A percentile compares a stretch with the other conserved stretches of the same genome.
Conservation (phyloP, 2,797 vertebrate species). For the Coregonus sp. region DNA sequence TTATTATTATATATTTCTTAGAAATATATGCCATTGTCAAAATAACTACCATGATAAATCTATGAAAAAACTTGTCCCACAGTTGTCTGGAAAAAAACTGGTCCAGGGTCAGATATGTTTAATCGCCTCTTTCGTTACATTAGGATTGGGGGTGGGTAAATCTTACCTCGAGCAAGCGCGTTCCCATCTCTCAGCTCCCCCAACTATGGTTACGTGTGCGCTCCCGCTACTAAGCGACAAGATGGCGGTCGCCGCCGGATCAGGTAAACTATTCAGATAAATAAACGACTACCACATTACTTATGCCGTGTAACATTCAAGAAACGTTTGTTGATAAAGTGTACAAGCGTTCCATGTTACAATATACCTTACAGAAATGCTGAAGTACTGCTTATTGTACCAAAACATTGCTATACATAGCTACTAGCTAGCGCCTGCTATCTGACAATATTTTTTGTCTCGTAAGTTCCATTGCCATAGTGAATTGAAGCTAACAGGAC, state of each 20-base stretch:
- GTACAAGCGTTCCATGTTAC: not conserved
- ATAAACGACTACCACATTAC: conserved; percentile 34
- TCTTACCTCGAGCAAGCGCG: not conserved
- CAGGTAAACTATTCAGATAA: conserved; percentile 70
- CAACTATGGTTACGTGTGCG: conserved; percentile 64
- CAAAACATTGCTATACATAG: not conserved
- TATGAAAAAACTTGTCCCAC: not conserved
- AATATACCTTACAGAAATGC: not conserved
- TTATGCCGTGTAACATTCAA: not conserved
- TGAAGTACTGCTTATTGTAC: not conserved
- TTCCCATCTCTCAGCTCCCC: not conserved
- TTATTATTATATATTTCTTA: not conserved
- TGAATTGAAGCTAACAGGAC: not conserved
- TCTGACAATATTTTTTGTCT: not conserved
- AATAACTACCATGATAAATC: not conserved
- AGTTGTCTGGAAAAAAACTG: not conserved
- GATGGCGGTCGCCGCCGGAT: conserved; percentile 84
- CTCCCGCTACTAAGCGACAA: conserved; percentile 72
- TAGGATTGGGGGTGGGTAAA: not conserved
- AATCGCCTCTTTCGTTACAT: not conserved
- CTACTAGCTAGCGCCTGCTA: not conserved
- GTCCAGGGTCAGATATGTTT: not conserved
- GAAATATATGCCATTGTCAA: not conserved
- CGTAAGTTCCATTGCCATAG: not conserved
- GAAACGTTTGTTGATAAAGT: not conserved